Evolutionary conservation across 2,113 vertebrate genomes (phyloP).

Genomic region (Nerophis lumbriciformis): DNA sequence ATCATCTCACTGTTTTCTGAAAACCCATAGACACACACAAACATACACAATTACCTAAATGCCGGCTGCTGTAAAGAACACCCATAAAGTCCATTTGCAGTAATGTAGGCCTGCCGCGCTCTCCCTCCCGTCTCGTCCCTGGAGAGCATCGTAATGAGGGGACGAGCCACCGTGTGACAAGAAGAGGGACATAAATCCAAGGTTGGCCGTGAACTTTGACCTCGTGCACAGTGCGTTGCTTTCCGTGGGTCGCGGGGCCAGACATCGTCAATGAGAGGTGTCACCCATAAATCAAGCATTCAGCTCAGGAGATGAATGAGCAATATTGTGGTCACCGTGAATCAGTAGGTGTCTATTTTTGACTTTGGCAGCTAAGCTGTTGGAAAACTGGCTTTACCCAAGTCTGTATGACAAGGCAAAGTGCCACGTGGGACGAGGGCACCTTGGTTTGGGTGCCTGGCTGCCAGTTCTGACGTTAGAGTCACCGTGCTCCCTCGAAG

Average conservation of each 20-base stretch:
- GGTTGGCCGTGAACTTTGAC: constrained; percentile 29
- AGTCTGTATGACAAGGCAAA: constrained; percentile 18
- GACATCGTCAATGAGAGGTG: background rate
- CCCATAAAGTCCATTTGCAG: constrained; percentile 71
- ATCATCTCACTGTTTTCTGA: constrained; percentile 22
- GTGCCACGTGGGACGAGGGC: constrained; percentile 46
- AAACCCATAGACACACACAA: constrained; percentile 19
- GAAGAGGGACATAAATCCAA: constrained; percentile 49
- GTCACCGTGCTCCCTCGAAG: constrained; percentile 34
- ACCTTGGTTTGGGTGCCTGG: constrained; percentile 37
- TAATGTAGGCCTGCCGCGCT: constrained; percentile 55
- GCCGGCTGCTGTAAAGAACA: constrained; percentile 63
- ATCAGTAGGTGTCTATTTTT: constrained; percentile 8
- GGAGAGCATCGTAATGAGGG: constrained; percentile 69
- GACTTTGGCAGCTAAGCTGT: constrained; percentile 1
- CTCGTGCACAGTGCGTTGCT: constrained; percentile 4
- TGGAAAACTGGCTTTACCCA: constrained; percentile 4
- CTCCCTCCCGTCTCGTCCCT: constrained; percentile 43
- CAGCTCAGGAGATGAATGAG: background rate
- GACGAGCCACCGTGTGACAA: constrained; percentile 38
- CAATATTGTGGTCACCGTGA: constrained; percentile 2
- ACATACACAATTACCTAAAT: constrained; percentile 73
- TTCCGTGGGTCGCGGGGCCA: background rate
- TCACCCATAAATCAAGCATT: constrained; percentile 17
- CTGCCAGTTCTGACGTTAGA: constrained; percentile 30